Evolutionary conservation across 2,888 invertebrate genomes (phyloP).

Genomic region (Synergus laeviventris): DNA sequence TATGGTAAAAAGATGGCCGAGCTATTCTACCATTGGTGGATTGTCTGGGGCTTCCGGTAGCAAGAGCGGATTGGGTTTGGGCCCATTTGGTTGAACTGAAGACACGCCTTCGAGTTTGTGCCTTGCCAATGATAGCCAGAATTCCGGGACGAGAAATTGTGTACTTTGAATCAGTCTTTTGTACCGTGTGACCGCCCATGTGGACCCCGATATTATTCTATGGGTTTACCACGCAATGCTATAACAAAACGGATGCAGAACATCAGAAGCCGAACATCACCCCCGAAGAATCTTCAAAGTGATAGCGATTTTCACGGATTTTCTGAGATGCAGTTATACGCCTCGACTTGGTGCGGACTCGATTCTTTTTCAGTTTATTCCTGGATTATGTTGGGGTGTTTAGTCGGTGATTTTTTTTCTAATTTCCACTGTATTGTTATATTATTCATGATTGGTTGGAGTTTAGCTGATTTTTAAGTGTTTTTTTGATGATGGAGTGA

Average conservation of each 20-base stretch:
- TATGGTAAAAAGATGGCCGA: constrained; percentile 48
- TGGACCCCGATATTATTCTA: background rate
- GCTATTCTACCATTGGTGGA: constrained; percentile 33
- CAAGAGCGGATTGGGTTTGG: constrained; percentile 45
- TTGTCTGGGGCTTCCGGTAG: background rate
- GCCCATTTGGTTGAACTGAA: constrained; percentile 39
- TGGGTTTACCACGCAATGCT: background rate
- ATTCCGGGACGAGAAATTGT: constrained; percentile 1
- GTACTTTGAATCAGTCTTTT: constrained; percentile 21
- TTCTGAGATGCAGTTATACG: background rate
- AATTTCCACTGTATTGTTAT: background rate
- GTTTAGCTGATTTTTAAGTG: background rate
- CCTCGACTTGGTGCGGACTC: background rate
- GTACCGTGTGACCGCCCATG: constrained; percentile 12
- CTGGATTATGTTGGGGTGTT: background rate
- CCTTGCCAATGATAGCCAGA: constrained; percentile 24
- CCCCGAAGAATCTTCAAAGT: background rate
- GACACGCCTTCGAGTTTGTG: constrained; percentile 39
- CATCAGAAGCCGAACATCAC: constrained; percentile 1
- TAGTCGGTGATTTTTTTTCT: background rate
- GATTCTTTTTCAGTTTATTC: background rate
- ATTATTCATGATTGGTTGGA: background rate
- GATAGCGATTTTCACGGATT: constrained; percentile 14
- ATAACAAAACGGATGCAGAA: constrained; percentile 8
- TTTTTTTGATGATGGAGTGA: background rate